A percentile compares a stretch with the other conserved stretches of the same genome.
Evolutionary conservation across 2,797 vertebrate species (phyloP).

Genomic region (Gobionotothen gibberifrons): DNA sequence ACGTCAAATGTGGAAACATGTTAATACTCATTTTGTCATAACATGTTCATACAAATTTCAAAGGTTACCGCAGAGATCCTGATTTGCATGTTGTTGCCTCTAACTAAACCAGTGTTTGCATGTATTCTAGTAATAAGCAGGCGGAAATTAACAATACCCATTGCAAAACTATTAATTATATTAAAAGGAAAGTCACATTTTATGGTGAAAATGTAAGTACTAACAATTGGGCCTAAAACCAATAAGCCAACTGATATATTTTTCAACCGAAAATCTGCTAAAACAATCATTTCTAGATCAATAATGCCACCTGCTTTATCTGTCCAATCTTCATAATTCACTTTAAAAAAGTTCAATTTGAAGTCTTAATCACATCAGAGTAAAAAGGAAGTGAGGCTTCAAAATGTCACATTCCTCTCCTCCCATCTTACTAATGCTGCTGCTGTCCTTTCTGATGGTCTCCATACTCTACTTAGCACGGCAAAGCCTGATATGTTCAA

Average conservation of each 20-base stretch:
- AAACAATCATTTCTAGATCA: not conserved
- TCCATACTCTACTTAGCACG: not conserved
- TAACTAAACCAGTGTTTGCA: not conserved
- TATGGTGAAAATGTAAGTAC: too few relatives aligned
- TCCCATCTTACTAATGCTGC: slow-evolving; percentile 26
- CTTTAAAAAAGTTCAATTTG: not conserved
- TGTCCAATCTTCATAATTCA: not conserved
- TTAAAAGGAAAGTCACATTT: not conserved
- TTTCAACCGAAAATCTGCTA: not conserved
- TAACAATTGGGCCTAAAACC: not conserved
- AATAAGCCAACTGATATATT: not conserved
- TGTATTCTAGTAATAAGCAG: not conserved
- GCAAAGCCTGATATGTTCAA: not conserved
- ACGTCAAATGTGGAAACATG: not conserved
- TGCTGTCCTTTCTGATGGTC: slow-evolving; percentile 9
- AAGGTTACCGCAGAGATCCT: not conserved
- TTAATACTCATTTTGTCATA: not conserved
- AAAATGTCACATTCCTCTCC: slow-evolving; percentile 29
- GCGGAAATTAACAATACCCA: not conserved
- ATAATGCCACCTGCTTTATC: not conserved
- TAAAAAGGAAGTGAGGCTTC: slow-evolving; percentile 9
- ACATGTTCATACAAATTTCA: not conserved
- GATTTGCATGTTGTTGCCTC: not conserved
- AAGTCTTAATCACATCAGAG: slow-evolving; percentile 18
- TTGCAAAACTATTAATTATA: not conserved